Conservation (phyloP, 2,113 vertebrate species). For the Dasyurus viverrinus region DNA sequence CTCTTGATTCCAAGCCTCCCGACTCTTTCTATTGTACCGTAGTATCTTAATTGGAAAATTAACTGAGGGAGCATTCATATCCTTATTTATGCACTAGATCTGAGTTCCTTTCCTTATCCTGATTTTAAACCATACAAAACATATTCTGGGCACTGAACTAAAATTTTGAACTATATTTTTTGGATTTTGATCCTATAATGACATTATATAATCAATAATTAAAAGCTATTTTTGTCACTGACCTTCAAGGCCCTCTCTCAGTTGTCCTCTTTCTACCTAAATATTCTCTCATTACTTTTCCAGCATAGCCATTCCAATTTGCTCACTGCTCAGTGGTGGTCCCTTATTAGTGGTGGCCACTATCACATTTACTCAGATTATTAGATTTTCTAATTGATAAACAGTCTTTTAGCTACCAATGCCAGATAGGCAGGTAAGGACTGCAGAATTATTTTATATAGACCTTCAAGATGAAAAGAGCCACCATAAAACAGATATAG, state of each 20-base stretch:
- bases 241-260: background rate
- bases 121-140: background rate
- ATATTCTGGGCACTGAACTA: background rate
- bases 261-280: background rate
- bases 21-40: background rate
- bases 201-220: background rate
- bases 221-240: background rate
- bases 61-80: background rate
- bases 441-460: background rate
- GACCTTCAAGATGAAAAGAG: background rate
- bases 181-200: background rate
- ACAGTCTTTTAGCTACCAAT: background rate
- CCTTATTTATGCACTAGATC: background rate
- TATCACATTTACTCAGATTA: background rate
- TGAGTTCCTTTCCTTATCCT: background rate
- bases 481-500: background rate
- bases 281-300: background rate
- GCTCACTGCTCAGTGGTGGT: background rate
- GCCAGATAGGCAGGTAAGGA: background rate
- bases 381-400: background rate
- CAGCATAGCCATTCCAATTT: background rate
- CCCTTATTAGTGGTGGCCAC: background rate
- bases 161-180: background rate
- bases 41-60: background rate
- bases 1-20: background rate